Evolutionary conservation across 35 echinoderm and acorn worm species (phyloP).

Genomic region (Strongylocentrotus purpuratus): DNA sequence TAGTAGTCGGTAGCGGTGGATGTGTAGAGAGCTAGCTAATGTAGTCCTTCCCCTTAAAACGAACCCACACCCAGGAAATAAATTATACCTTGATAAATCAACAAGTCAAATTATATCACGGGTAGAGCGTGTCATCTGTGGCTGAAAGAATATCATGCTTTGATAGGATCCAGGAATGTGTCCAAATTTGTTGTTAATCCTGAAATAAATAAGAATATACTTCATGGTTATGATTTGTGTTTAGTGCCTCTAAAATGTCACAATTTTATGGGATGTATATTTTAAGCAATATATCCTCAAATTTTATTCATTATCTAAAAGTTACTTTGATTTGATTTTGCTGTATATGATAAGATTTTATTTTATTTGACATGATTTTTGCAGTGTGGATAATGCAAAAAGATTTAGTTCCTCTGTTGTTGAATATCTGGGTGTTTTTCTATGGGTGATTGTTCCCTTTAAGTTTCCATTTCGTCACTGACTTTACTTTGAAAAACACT

Average conservation of each 20-base stretch:
- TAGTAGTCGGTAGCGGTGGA: neutral
- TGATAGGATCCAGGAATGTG: neutral
- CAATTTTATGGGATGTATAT: too few relatives aligned
- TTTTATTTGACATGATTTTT: too few relatives aligned
- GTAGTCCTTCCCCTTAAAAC: neutral
- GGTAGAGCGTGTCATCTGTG: neutral
- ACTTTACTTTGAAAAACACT: neutral
- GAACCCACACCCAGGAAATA: conserved; percentile 8
- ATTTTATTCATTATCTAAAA: too few relatives aligned
- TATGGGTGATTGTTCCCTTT: neutral
- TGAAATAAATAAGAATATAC: too few relatives aligned
- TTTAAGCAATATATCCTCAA: too few relatives aligned
- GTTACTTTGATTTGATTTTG: too few relatives aligned
- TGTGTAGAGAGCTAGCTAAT: neutral
- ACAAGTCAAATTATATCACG: neutral
- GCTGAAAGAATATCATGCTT: neutral
- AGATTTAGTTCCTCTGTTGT: neutral
- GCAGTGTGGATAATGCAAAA: too few relatives aligned
- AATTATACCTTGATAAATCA: conserved; percentile 18
- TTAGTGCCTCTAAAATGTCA: too few relatives aligned
- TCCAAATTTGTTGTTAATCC: too few relatives aligned
- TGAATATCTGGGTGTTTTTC: neutral
- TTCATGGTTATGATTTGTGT: too few relatives aligned
- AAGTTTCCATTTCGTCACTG: neutral
- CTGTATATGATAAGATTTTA: too few relatives aligned